Base-by-base conservation (phyloP, 2,113 vertebrate species). In the Xenopus borealis region DNA sequence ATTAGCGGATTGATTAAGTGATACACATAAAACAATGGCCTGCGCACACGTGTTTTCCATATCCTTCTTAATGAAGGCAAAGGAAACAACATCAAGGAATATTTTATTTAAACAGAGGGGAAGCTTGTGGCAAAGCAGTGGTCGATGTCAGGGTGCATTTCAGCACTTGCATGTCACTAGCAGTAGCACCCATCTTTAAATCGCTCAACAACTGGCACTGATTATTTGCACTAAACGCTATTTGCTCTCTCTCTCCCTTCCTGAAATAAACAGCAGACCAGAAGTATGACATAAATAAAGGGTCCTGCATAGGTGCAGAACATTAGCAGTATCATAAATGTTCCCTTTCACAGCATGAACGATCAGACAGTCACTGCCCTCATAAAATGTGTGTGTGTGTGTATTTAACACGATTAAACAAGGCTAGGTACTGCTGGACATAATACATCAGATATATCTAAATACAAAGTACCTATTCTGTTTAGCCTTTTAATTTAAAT, bases 1-100 rank as follows among this genome's bases (percentile, higher is more conserved):
- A 88, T 88, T 83, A 83, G 74, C 64, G 59, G 82, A 83, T 85
- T 85, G 71, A 80, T 83, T 85, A 83, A 79, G 79, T 83, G 81
- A 80, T 81, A 52, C 47, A 71, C 71, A 72, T 79, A 81, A 82
- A 82, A 71, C 78, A 66, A 78, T 64, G 55, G 66, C 62, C 17
- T 70, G 69, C 68, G 71, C 77, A 81, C 79, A 80, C 80, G 80
- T 81, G 80, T 75, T 85, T 83, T 78, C 80, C 79, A 81, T 83
- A 81, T 83, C 82, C 79, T 72, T 69, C 50, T 67, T 79, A 84
- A 83, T 79, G 79, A 74, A 79, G 79, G 78, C 82, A 83, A 85
- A 59, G 80, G 77, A 83, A 81, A 74, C 79, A 79, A 78, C 81
- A 65, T 47, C 66, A 30, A 79, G 13, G 64, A 59, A n/a, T 47